Evolutionary conservation across 2,797 vertebrate species (phyloP).

Genomic region (Cyclura pinguis): DNA sequence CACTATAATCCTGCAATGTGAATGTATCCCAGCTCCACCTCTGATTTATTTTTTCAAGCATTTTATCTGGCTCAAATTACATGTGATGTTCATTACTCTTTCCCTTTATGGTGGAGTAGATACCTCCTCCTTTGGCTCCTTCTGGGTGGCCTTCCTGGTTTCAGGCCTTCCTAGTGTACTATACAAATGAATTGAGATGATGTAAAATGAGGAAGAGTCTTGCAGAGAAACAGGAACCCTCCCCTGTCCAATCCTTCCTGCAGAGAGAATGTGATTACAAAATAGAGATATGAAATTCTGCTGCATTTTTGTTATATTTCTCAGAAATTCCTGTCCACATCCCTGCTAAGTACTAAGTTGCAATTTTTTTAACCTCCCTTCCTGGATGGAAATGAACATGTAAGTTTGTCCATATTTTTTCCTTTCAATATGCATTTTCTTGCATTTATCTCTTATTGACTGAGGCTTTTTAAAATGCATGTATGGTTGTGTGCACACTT

Average conservation of each 20-base stretch:
- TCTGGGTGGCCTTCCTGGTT: neutral
- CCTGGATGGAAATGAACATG: neutral
- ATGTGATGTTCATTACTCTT: neutral
- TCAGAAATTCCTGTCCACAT: neutral
- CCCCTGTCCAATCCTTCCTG: neutral
- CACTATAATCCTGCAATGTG: too few relatives aligned
- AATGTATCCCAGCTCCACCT: too few relatives aligned
- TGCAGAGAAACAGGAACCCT: neutral
- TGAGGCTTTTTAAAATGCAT: neutral
- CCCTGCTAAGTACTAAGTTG: neutral
- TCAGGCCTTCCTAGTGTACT: neutral
- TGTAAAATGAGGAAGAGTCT: neutral
- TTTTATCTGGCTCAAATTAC: neutral
- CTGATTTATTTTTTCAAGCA: too few relatives aligned
- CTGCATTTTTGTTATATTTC: neutral
- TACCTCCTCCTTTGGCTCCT: neutral
- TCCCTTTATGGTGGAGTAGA: neutral
- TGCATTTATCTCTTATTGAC: neutral
- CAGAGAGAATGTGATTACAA: neutral
- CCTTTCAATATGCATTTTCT: neutral
- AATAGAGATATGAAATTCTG: neutral
- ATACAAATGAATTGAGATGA: neutral
- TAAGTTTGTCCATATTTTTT: neutral
- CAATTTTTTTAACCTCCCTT: neutral
- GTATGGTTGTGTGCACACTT: neutral